Base-by-base conservation (phyloP, 2,797 vertebrate genomes). In the Mastacembelus armatus region DNA sequence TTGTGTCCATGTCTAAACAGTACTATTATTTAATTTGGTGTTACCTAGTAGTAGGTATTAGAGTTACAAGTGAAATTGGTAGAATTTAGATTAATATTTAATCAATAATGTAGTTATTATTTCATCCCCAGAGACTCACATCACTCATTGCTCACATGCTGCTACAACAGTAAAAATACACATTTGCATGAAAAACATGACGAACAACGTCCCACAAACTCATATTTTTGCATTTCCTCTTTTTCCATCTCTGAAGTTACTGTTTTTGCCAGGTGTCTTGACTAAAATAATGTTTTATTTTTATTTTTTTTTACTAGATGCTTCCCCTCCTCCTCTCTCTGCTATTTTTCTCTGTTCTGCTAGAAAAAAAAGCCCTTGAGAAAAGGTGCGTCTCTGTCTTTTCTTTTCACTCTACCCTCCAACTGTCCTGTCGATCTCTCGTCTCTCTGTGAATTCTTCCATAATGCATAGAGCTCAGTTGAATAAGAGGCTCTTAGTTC, bases 321-420 rank as follows among this genome's bases (percentile, higher is more conserved):
- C 66, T 74, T 77, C 55, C 73, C 65, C 66, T 74, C 65, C 71
- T 76, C 45, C 60, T 74, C 67, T 26, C 84, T 69, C 54, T 76
- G 49, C 63, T 83, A 32, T 89, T 82, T 88, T 58, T 88, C 70
- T 88, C 80, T 91, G 73, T 88, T 90, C 80, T 90, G 50, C 89
- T 84, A 56, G 65, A 85, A 89, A 89, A 84, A 85, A 89, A 89
- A 84, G 78, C 83, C 89, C 81, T 87, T 81, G 87, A 92, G 86
- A 83, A 86, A 86, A 89, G 83, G 85, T 93, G 81, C 74, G 68
- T 91, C 81, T 81, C 57, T 73, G 47, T 73, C 56, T 82, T 44
- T 80, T 64, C 67, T 30, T 78, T 77, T 79, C 40, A 16, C 51
- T 62, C 48, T 75, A 43, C 66, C 83, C 69, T 85, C 73, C 59